These are phyloP conservation scores for Diuraphis noxia DNA, from an alignment of 1,140 invertebrate genomes.

Conservation along the genomic window DNA sequence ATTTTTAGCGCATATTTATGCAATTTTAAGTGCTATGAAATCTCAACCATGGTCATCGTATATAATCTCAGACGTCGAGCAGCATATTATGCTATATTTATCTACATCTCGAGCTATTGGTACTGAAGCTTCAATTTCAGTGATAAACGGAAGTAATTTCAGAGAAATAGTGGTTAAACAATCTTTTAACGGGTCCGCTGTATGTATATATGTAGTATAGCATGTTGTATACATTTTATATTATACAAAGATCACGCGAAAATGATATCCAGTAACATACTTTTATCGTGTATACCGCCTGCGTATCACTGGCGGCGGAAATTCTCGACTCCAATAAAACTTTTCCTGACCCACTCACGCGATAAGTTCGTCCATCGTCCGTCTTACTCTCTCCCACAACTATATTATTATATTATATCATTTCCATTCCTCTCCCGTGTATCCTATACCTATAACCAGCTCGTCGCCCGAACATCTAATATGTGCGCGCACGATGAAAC, in stretches of 20 bases:
- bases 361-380: neutral
- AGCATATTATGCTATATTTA: neutral
- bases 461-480: neutral
- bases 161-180: neutral
- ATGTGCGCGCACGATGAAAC: neutral
- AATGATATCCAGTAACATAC: neutral
- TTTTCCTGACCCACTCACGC: neutral
- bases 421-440: neutral
- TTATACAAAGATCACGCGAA: neutral
- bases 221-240: neutral
- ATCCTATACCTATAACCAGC: neutral
- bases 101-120: neutral
- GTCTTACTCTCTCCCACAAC: neutral
- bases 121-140: neutral
- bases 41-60: no score
- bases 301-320: neutral
- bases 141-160: neutral
- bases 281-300: neutral
- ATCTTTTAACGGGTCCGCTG: neutral
- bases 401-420: no score
- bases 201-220: no score
- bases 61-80: neutral
- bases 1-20: no score
- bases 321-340: conserved; percentile 27
- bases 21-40: no score